Evolutionary conservation across 1,140 invertebrate species (phyloP).

Genomic region (Drosophila miranda): DNA sequence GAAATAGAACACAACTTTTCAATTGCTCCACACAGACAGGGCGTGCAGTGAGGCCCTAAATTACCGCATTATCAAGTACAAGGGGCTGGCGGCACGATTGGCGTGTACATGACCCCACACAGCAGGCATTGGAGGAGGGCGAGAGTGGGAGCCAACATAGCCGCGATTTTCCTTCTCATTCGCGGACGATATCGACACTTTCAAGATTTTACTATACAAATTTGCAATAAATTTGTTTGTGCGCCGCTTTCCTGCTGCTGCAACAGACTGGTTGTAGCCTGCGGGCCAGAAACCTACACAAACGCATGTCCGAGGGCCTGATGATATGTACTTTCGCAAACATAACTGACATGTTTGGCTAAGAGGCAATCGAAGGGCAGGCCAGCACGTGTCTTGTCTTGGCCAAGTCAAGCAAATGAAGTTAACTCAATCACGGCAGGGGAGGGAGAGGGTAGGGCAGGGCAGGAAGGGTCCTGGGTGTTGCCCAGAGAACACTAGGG

Average conservation of each 20-base stretch:
- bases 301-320: constrained; percentile 67
- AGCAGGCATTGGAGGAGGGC: constrained; percentile 7
- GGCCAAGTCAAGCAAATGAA: constrained; percentile 64
- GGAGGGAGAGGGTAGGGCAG: neutral
- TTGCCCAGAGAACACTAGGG: constrained; percentile 40
- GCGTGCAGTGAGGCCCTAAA: constrained; percentile 64
- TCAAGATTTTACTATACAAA: constrained; percentile 76
- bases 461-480: constrained; percentile 33
- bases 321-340: constrained; percentile 80
- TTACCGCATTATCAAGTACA: constrained; percentile 75
- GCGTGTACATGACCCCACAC: constrained; percentile 74
- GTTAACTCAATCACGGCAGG: constrained; percentile 72
- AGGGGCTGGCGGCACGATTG: no score
- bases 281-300: constrained; percentile 65
- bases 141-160: neutral
- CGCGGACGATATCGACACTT: constrained; percentile 70
- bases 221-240: constrained; percentile 75
- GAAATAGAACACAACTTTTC: constrained; percentile 22
- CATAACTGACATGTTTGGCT: constrained; percentile 80
- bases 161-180: constrained; percentile 49
- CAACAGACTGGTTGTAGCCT: constrained; percentile 16
- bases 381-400: constrained; percentile 64
- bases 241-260: constrained; percentile 43
- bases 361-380: constrained; percentile 59
- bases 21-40: constrained; percentile 16